A percentile compares a stretch with the other conserved stretches of the same genome.
phyloP scores from a whole-genome alignment of 2,888 invertebrate species.

The Gari tellinella region DNA sequence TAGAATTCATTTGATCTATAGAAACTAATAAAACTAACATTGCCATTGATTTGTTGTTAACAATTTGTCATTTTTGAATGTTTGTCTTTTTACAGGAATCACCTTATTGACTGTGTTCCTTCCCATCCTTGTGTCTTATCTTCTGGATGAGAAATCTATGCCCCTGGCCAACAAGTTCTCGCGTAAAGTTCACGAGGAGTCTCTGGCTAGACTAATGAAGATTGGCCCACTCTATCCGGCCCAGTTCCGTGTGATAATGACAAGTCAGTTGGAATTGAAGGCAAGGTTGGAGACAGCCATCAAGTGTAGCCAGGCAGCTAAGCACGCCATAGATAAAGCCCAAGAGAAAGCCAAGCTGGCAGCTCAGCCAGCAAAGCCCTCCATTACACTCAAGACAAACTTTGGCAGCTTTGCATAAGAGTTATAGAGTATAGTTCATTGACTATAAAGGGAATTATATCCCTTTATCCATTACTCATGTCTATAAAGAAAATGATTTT shows the following conservation, averaged over 20 bases:
- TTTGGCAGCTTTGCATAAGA: constrained; percentile 92
- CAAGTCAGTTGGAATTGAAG: constrained; percentile 91
- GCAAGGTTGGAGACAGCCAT: constrained; percentile 94
- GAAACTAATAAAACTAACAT: too few species aligned
- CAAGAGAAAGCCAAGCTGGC: constrained; percentile 58
- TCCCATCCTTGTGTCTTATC: constrained; percentile 94
- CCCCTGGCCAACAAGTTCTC: constrained; percentile 77
- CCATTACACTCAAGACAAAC: constrained; percentile 87
- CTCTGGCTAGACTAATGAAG: constrained; percentile 94
- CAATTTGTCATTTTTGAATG: too few species aligned
- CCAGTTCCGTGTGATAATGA: constrained; percentile 96
- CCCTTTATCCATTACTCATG: too few species aligned
- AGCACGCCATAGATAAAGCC: constrained; percentile 81
- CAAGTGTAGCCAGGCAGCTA: constrained; percentile 88
- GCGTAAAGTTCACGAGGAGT: constrained; percentile 91
- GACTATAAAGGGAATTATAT: too few species aligned
- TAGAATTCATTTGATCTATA: too few species aligned
- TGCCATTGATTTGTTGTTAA: too few species aligned
- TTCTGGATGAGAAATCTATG: constrained; percentile 87
- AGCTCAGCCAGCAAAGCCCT: constrained; percentile 63
- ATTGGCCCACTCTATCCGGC: constrained; percentile 97
- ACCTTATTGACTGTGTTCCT: constrained; percentile 95
- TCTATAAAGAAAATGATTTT: too few species aligned
- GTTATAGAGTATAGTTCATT: too few species aligned
- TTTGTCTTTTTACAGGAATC: constrained; percentile 88